Conservation (phyloP, 2,888 invertebrate species). For the Notodonta ziczac region DNA sequence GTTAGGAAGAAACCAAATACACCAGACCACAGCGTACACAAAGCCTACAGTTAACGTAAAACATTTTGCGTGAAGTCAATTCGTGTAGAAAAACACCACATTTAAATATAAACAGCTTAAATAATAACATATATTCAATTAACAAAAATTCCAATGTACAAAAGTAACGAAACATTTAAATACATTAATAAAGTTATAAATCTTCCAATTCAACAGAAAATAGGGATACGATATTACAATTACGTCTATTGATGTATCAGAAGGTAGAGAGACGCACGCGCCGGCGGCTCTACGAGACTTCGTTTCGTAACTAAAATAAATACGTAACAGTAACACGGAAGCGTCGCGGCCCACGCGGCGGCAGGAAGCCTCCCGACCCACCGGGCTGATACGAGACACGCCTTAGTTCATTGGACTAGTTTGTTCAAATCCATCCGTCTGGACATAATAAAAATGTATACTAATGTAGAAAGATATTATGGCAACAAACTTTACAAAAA, state of each 20-base stretch:
- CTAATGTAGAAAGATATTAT: conserved; percentile 84
- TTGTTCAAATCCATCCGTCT: conserved; percentile 81
- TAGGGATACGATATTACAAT: conserved; percentile 63
- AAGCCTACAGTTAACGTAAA: conserved; percentile 76
- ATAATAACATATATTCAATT: conserved; percentile 79
- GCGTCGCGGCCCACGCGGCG: conserved; percentile 54
- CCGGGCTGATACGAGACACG: conserved; percentile 57
- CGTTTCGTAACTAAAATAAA: conserved; percentile 66
- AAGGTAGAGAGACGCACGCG: conserved; percentile 38
- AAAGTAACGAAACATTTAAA: conserved; percentile 80
- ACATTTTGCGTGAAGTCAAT: conserved; percentile 74
- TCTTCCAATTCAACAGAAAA: conserved; percentile 76
- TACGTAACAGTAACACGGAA: conserved; percentile 64
- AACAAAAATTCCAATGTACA: conserved; percentile 83
- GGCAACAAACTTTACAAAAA: conserved; percentile 83
- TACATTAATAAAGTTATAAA: conserved; percentile 74
- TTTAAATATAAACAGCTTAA: conserved; percentile 81
- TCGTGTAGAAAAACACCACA: conserved; percentile 76
- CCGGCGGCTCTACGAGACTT: conserved; percentile 40
- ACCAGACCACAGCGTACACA: conserved; percentile 78
- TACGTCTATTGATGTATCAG: conserved; percentile 48
- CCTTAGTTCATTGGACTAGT: conserved; percentile 78
- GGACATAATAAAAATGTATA: conserved; percentile 79
- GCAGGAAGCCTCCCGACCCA: conserved; percentile 57
- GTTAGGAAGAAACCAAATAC: conserved; percentile 77